Base-by-base conservation (phyloP, 2,797 vertebrate genomes). In the Chaetodon trifasciatus region DNA sequence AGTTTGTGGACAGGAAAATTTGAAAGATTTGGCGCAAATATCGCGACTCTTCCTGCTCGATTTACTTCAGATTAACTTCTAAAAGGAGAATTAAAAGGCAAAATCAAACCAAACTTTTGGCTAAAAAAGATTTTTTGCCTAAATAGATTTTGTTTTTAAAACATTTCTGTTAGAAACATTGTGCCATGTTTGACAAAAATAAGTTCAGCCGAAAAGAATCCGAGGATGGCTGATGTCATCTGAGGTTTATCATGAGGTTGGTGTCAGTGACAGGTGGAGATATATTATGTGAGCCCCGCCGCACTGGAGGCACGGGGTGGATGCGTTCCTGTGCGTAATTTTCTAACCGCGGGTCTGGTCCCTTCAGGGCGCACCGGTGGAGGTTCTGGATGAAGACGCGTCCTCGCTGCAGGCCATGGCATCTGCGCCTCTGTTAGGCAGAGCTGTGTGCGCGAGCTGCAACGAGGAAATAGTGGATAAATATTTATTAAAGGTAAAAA, bases 391-490 rank as follows among this genome's bases (percentile, higher is more conserved):
- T 92, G 97, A 97, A 75, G 96, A 96, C 68, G 96, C 96, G 56
- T 95, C 96, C 40, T 96, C 97, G 37, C 97, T 97, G 50, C 96
- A 89, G 92, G 94, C 96, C 76, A 97, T 98, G 96, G 93, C 96
- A 58, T 96, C 97, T 3, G 95, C 94, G 58, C 95, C 96, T 68
- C 93, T 93, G 52, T 70, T 95, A 19, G 89, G 94, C 81, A 97
- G 96, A 79, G 95, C 94, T 3, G 92, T 97, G 86, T 99, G 98
- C 40, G 96, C 94, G 73, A 97, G 96, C 86, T 99, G 98, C 86
- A 96, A 95, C 86, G 94, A 96, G 83, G 97, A 98, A 79, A 99
- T 99, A 55, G 94, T 97, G 91, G 98, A 99, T 91, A 98, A 98
- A 91, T 98, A 98, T 92, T 95, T 99, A 77, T 96, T 99, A 63